Conservation (phyloP, 2,888 invertebrate genomes). For the Tineola bisselliella region DNA sequence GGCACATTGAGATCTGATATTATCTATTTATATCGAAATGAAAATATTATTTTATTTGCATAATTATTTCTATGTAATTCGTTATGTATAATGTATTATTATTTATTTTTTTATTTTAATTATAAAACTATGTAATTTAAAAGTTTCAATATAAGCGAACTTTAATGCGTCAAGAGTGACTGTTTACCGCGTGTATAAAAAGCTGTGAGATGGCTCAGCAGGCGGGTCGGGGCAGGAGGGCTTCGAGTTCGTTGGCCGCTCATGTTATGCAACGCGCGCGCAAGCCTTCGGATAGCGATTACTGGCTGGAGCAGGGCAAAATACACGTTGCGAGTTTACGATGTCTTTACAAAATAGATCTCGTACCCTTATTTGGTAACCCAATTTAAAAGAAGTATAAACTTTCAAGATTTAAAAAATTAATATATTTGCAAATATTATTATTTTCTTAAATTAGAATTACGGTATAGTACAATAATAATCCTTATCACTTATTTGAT, state of each 20-base stretch:
- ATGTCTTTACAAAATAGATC: conserved; percentile 14
- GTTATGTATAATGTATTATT: too few species aligned
- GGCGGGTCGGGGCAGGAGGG: conserved; percentile 20
- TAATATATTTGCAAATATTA: too few species aligned
- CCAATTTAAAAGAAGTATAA: conserved; percentile 12
- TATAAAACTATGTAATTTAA: too few species aligned
- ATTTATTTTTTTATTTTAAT: too few species aligned
- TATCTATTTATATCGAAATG: too few species aligned
- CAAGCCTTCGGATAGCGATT: conserved; percentile 30
- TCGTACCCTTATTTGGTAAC: not conserved
- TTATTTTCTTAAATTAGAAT: too few species aligned
- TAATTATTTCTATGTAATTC: too few species aligned
- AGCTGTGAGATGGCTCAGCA: conserved; percentile 12
- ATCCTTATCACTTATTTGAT: conserved; percentile 28
- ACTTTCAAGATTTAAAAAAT: too few species aligned
- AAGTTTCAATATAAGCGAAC: not conserved
- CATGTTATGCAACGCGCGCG: conserved; percentile 32
- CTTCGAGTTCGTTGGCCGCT: conserved; percentile 27
- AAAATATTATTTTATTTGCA: too few species aligned
- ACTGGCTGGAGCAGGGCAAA: conserved; percentile 23
- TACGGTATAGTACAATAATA: conserved; percentile 15
- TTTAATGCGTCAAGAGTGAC: not conserved
- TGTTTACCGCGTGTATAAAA: conserved; percentile 9
- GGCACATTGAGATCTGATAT: too few species aligned
- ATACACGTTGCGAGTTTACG: conserved; percentile 16